Evolutionary conservation across 1,140 invertebrate species (phyloP), one percentile per base, ranked within the genome.

Genomic region (Brachionus plicatilis): DNA sequence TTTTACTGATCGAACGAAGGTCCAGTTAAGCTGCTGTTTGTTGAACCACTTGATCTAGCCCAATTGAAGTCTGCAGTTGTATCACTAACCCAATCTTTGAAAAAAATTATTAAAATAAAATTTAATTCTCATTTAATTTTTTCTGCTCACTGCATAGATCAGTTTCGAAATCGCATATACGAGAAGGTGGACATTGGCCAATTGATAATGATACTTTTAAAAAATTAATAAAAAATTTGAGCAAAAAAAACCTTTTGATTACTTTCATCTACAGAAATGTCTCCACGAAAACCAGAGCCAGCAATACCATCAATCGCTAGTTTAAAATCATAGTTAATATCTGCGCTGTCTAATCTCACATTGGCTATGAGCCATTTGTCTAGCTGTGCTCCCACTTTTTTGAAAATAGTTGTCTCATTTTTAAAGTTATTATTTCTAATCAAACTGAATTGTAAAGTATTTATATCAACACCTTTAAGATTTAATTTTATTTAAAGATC

Each of bases 111-210:
- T 60, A 20, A 82, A 82, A 60, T 0, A 33, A 82, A 45, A 14
- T 37, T 65, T 65, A 80, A 80, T 24, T n/a, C 9, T 56, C 6
- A 20, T 9, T 12, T 14, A 14, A 14, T 60, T 27, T 60, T 41
- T 41, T 20, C 7, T 17, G 24, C 8, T 82, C 45, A 82, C 87
- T 88, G 86, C 89, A 87, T 5, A 43, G 84, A 66, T 85, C 86
- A 20, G 86, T 68, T 80, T 89, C 88, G 86, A 89, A 89, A 83
- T 86, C 86, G 85, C 88, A 89, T 14, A 66, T 17, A 11, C 14
- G 43, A 2, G 65, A 50, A 20, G 60, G 82, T 56, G 65, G 65
- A 56, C 82, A 83, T 9, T 60, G 27, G 11, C 50, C 76, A 65
- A 41, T 37, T 0, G 12, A n/a, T 60, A 80, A 41, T 9, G 43